phyloP scores from a whole-genome alignment of 2,797 vertebrate species.

The Pygocentrus nattereri region DNA sequence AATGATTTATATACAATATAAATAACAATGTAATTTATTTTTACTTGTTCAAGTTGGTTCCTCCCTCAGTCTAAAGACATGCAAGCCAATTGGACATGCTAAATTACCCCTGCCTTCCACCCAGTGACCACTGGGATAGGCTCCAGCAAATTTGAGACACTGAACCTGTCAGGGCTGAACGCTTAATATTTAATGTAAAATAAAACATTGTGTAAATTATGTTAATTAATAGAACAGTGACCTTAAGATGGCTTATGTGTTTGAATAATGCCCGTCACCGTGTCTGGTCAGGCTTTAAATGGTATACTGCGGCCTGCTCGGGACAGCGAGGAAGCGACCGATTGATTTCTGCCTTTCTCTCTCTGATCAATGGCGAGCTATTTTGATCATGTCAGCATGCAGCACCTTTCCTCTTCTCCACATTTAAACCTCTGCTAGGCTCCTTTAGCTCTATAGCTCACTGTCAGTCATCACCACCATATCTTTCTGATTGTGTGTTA shows the following conservation, averaged over 20 bases:
- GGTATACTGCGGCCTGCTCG: slow-evolving; percentile 17
- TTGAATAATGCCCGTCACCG: slow-evolving; percentile 12
- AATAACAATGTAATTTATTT: too few relatives aligned
- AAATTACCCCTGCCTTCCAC: too few relatives aligned
- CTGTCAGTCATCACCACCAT: background rate
- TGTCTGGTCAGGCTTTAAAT: slow-evolving; percentile 38
- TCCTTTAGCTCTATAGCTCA: background rate
- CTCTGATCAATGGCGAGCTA: slow-evolving; percentile 74
- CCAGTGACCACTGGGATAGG: too few relatives aligned
- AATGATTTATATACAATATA: too few relatives aligned
- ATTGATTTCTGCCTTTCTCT: slow-evolving; percentile 42
- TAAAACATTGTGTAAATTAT: background rate
- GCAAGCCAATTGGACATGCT: too few relatives aligned
- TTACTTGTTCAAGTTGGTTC: too few relatives aligned
- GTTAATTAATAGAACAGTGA: background rate
- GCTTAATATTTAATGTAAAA: background rate
- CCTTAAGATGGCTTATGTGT: slow-evolving; percentile 3
- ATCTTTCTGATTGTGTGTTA: slow-evolving; percentile 35
- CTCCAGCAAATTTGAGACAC: too few relatives aligned
- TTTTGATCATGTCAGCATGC: slow-evolving; percentile 75
- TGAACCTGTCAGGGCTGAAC: background rate
- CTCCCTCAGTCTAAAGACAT: too few relatives aligned
- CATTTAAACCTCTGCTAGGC: slow-evolving; percentile 28
- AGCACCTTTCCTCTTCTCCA: slow-evolving; percentile 47
- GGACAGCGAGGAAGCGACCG: slow-evolving; percentile 39